A percentile compares a stretch with the other conserved stretches of the same genome.
phyloP scores from a whole-genome alignment of 1,140 invertebrate species.

The Oryzaephilus surinamensis region DNA sequence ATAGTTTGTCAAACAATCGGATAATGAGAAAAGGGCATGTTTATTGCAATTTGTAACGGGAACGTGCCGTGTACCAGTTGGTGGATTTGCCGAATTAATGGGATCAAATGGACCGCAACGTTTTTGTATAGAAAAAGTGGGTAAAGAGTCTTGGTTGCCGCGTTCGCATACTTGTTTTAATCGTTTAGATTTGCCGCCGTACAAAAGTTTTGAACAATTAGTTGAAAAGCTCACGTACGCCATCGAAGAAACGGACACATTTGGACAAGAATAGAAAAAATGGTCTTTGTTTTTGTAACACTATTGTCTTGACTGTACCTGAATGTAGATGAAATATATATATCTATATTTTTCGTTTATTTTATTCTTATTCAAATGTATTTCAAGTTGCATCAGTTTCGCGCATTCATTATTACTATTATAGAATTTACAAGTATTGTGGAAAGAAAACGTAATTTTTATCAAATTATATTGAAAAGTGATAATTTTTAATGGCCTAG shows the following conservation, averaged over 20 bases:
- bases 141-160: constrained; percentile 98
- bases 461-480: too few species aligned
- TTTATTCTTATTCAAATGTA: too few species aligned
- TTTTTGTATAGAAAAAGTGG: constrained; percentile 99
- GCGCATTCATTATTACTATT: too few species aligned
- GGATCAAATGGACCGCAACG: constrained; percentile 96
- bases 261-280: constrained; percentile 82
- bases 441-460: too few species aligned
- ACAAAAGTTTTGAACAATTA: constrained; percentile 92
- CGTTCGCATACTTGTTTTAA: constrained; percentile 97
- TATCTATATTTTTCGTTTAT: too few species aligned
- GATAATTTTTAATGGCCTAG: too few species aligned
- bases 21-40: constrained; percentile 93
- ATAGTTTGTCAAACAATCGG: constrained; percentile 86
- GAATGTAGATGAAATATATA: too few species aligned
- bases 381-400: too few species aligned
- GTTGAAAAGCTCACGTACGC: constrained; percentile 95
- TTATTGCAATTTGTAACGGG: too few species aligned
- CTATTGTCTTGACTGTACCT: constrained; percentile 23
- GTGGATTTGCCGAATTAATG: constrained; percentile 96
- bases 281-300: constrained; percentile 6
- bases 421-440: too few species aligned
- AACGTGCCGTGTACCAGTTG: constrained; percentile 89
- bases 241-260: constrained; percentile 99
- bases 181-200: too few species aligned